phyloP scores from a whole-genome alignment of 2,888 invertebrate species.

The Villa cingulata region DNA sequence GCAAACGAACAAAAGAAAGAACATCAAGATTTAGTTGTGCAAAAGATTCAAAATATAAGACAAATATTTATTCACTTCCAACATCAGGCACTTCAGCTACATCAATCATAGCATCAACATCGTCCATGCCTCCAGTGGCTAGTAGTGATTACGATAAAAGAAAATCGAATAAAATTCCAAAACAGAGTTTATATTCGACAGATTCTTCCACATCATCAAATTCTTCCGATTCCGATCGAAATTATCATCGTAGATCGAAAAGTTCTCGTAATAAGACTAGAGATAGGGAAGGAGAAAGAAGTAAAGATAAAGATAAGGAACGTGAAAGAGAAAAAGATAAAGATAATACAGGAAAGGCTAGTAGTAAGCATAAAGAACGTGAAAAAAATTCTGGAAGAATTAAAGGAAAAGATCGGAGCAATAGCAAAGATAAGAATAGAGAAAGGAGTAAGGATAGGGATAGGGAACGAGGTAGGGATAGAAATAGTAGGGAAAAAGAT shows the following conservation, averaged over 20 bases:
- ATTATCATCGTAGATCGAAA: constrained; percentile 1
- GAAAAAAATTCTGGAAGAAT: too few species aligned
- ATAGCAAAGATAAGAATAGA: not conserved
- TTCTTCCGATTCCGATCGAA: constrained; percentile 6
- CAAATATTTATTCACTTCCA: constrained; percentile 4
- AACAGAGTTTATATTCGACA: constrained; percentile 1
- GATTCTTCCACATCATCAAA: constrained; percentile 9
- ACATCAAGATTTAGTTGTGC: constrained; percentile 34
- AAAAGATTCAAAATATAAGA: constrained; percentile 24
- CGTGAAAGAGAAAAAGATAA: not conserved
- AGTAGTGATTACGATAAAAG: constrained; percentile 9
- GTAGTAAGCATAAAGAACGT: not conserved
- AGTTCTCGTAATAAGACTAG: not conserved
- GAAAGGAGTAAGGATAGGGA: not conserved
- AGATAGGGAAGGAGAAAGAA: not conserved
- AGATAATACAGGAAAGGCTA: not conserved
- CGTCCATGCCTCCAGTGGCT: not conserved
- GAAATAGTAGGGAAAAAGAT: not conserved
- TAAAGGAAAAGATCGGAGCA: too few species aligned
- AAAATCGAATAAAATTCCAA: not conserved
- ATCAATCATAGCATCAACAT: not conserved
- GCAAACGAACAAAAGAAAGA: constrained; percentile 30
- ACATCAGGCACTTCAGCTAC: constrained; percentile 3
- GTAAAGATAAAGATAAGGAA: not conserved
- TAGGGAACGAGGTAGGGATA: not conserved